phyloP scores from a whole-genome alignment of 2,113 vertebrate species.

The Cyrtonyx montezumae region DNA sequence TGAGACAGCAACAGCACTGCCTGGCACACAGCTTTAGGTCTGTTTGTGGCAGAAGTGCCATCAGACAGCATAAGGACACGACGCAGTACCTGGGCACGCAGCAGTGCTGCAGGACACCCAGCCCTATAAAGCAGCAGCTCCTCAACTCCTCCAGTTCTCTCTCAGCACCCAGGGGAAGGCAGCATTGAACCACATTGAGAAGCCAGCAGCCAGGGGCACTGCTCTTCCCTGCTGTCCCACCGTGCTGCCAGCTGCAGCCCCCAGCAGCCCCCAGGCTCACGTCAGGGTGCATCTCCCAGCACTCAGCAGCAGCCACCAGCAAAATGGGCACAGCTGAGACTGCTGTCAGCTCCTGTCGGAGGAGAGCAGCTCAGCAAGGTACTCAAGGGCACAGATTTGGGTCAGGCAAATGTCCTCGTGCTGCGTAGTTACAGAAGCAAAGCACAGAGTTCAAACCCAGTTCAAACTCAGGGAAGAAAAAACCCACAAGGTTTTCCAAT shows the following conservation, averaged over 20 bases:
- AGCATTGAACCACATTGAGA: fast-evolving
- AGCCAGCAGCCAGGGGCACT: not conserved
- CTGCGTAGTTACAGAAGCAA: not conserved
- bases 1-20: not conserved
- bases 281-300: fast-evolving
- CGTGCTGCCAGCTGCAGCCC: not conserved
- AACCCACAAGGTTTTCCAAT: not conserved
- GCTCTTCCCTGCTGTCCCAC: fast-evolving
- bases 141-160: not conserved
- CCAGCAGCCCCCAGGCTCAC: not conserved
- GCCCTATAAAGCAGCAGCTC: not conserved
- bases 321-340: fast-evolving
- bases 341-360: not conserved
- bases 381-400: conserved; percentile 33
- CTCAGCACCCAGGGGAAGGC: not conserved
- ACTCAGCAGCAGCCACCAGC: not conserved
- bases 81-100: not conserved
- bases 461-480: not conserved
- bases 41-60: fast-evolving
- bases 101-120: fast-evolving
- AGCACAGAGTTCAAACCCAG: conserved; percentile 31
- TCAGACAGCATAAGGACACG: not conserved
- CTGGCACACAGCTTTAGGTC: not conserved
- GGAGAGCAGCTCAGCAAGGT: not conserved
- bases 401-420: not conserved